Evolutionary conservation across 30 jellyfish, hydroid and myxozoan genomes (phyloP), one percentile per base, ranked within the genome.

Genomic region (Pseudorhiza aurosa): DNA sequence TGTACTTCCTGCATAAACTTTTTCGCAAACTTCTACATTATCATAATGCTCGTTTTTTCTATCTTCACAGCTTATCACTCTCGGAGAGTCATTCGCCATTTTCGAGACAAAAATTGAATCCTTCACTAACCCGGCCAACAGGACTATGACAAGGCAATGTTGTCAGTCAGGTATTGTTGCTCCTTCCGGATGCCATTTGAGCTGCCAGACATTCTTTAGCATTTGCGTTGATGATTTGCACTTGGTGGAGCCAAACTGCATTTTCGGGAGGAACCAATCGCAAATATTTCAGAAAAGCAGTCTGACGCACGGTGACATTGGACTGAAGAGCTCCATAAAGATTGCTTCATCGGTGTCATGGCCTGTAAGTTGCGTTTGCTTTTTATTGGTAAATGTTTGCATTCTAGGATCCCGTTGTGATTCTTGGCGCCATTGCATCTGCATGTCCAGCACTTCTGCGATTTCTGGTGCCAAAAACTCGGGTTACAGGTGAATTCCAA

Each of bases 301-400:
- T 31, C 30, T 72, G 44, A 53, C n/a, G 6, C 15, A 8, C 59
- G 42, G 50, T 33, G 58, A 49, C 45, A 15, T 58, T 21, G 50
- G 85, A 3, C 35, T 72, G 60, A 60, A 37, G 1, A 50, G 85
- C 42, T 53, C 51, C 42, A 27, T 72, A 53, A 47, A 51, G 22
- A 72, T 72, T 8, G 47, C 85, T 6, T 10, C 73, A 24, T 53
- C 72, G 39, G 36, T 27, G 72, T 47, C 85, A 6, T 72, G 85
- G 85, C 85, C 85, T 27, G 85, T 72, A 72, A 72, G 85, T 72
- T 46, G 21, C 3, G 68, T 68, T 42, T 68, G 24, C 82, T 1
- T 19, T 53, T 53, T 53, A 53, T 53, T 1, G 4, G 12, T 19
- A 53, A 53, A 53, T 53, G 36, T 53, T 53, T 33, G 24, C 67